phyloP scores from a whole-genome alignment of 1,140 invertebrate genomes.

The Drosophila bifasciata region DNA sequence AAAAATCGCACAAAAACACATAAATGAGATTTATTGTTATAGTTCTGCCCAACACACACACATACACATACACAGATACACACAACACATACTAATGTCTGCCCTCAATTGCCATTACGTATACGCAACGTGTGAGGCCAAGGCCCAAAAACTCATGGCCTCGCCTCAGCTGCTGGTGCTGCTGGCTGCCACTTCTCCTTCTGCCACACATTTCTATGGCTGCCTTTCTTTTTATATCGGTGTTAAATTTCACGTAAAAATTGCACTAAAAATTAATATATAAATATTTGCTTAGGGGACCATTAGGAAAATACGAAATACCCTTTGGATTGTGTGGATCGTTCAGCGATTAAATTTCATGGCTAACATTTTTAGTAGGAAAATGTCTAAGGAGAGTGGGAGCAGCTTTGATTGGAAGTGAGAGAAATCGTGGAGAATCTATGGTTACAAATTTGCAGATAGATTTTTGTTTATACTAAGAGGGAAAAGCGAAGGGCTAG shows the following conservation, averaged over 20 bases:
- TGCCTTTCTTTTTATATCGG: slow-evolving; percentile 21
- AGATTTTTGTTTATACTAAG: too few relatives aligned
- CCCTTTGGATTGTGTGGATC: slow-evolving; percentile 22
- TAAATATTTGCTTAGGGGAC: slow-evolving; percentile 61
- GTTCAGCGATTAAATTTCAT: too few relatives aligned
- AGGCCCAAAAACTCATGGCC: slow-evolving; percentile 26
- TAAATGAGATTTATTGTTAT: slow-evolving; percentile 79
- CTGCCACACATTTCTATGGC: too few relatives aligned
- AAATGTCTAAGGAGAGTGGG: too few relatives aligned
- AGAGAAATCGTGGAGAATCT: too few relatives aligned
- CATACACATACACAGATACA: slow-evolving; percentile 7
- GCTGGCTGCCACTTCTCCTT: slow-evolving; percentile 3
- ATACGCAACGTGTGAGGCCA: slow-evolving; percentile 52
- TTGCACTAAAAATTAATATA: slow-evolving; percentile 66
- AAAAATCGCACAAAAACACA: slow-evolving; percentile 80
- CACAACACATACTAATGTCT: background rate
- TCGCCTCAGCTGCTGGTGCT: slow-evolving; percentile 19
- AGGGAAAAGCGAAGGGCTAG: too few relatives aligned
- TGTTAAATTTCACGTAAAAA: slow-evolving; percentile 77
- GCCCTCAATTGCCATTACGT: slow-evolving; percentile 57
- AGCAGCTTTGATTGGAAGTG: too few relatives aligned
- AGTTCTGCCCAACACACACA: slow-evolving; percentile 36
- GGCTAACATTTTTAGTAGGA: too few relatives aligned
- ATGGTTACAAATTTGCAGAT: too few relatives aligned
- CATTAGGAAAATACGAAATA: slow-evolving; percentile 53